Evolutionary conservation across 2,113 vertebrate genomes (phyloP), one percentile per base, ranked within the genome.

Genomic region (Pelobates fuscus): DNA sequence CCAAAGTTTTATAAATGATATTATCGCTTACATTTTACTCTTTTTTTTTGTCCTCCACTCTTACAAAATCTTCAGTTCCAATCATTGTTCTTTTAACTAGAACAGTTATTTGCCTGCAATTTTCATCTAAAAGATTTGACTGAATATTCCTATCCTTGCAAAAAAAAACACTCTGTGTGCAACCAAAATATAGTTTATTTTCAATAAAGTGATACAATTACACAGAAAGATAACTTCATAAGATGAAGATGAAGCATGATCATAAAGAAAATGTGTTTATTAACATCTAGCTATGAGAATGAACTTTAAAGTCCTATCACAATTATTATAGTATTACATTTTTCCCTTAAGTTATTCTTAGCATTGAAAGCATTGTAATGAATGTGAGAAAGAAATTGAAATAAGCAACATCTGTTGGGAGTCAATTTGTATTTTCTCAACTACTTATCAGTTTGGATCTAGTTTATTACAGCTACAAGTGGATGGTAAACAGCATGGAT

Each of bases 261-360:
- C 17, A 23, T 37, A 20, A 24, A 64, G 32, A 43, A 64, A 64
- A 24, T 24, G 20, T 64, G 62, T 32, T 64, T 64, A 21, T 32
- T 62, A 62, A 30, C 60, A 62, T 43, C 32, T 64, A 43, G 30
- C 62, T 64, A 30, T 37, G 62, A 41, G 32, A 37, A 64, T 64
- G 32, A 64, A 43, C 32, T 20, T 43, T 20, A 43, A 10, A 2
- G 10, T 37, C 2, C 62, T 23, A 43, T n/a, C 62, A 64, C 18
- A 64, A 23, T 64, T 64, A 64, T 20, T 43, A 64, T 43, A 43
- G 43, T 64, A 43, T 64, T 64, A 20, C 11, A 64, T 64, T 23
- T 64, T 41, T 43, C 62, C 62, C 43, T 20, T 24, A 14, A 5
- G 30, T 41, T 20, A 64, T 43, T 43, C 20, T 64, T 20, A 64